Evolutionary conservation across 2,797 vertebrate species (phyloP).

Genomic region (Peromyscus aztecus): DNA sequence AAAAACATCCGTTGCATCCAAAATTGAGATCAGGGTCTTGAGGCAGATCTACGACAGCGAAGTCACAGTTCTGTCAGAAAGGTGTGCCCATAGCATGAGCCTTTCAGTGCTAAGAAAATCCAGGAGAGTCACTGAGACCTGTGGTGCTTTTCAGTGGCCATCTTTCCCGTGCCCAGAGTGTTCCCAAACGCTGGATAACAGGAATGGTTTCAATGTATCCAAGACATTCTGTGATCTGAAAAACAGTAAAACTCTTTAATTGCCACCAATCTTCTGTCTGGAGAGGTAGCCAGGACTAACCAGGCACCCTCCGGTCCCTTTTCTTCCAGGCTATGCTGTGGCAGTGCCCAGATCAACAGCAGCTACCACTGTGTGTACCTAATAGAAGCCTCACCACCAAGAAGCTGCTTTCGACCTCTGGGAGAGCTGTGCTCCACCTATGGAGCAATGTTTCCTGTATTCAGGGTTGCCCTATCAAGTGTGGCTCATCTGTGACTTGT

Average conservation of each 20-base stretch:
- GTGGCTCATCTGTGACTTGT: background rate
- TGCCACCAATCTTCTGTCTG: background rate
- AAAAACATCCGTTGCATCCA: background rate
- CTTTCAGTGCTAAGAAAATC: background rate
- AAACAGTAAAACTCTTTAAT: background rate
- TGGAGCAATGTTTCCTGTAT: background rate
- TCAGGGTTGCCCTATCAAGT: background rate
- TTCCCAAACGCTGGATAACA: background rate
- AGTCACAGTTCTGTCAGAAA: background rate
- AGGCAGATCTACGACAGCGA: background rate
- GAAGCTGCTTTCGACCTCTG: background rate
- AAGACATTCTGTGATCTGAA: slow-evolving; percentile 25
- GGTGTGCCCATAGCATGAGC: background rate
- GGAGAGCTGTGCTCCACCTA: background rate
- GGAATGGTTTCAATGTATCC: background rate
- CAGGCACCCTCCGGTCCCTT: background rate
- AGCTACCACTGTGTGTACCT: background rate
- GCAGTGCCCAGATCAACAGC: background rate
- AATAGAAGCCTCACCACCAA: background rate
- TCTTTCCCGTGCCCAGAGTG: background rate
- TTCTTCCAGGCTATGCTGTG: background rate
- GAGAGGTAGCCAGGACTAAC: background rate
- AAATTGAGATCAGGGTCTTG: background rate
- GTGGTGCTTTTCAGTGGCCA: background rate
- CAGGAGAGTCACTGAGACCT: background rate